Conservation (phyloP, 2,888 invertebrate genomes). For the Epinotia demarniana region DNA sequence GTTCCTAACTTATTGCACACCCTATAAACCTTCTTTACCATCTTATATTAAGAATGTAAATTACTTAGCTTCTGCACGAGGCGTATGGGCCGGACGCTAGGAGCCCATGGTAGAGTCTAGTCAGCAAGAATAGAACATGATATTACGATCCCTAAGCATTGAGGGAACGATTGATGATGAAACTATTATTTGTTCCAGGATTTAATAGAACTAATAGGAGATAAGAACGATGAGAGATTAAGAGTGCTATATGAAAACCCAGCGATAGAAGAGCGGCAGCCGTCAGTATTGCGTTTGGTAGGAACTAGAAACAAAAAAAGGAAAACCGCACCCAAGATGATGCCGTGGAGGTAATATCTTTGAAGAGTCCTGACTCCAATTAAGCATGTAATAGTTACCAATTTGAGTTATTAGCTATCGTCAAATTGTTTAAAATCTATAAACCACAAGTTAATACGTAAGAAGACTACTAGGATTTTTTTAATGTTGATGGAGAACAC, state of each 20-base stretch:
- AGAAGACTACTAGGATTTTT: not conserved
- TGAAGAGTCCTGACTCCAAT: not conserved
- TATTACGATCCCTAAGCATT: no score
- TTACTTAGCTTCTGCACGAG: no score
- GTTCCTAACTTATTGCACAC: no score
- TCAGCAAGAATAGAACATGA: no score
- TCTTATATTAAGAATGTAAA: no score
- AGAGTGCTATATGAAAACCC: conserved; percentile 59
- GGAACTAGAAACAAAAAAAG: conserved; percentile 22
- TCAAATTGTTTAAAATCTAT: not conserved
- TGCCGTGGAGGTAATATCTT: conserved; percentile 57
- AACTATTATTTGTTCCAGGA: conserved; percentile 58
- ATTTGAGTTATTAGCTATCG: not conserved
- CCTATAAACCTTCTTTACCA: no score
- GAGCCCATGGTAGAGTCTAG: no score
- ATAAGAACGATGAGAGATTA: conserved; percentile 59
- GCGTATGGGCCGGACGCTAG: no score
- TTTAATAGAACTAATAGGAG: conserved; percentile 62
- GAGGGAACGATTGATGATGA: no score
- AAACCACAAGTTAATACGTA: not conserved
- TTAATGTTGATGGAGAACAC: not conserved
- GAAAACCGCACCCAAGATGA: conserved; percentile 42
- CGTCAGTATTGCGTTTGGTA: conserved; percentile 55
- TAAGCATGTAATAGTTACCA: not conserved
- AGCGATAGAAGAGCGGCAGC: conserved; percentile 47